phyloP scores from a whole-genome alignment of 92 coral and sea anemone species.

The Porites divaricata region DNA sequence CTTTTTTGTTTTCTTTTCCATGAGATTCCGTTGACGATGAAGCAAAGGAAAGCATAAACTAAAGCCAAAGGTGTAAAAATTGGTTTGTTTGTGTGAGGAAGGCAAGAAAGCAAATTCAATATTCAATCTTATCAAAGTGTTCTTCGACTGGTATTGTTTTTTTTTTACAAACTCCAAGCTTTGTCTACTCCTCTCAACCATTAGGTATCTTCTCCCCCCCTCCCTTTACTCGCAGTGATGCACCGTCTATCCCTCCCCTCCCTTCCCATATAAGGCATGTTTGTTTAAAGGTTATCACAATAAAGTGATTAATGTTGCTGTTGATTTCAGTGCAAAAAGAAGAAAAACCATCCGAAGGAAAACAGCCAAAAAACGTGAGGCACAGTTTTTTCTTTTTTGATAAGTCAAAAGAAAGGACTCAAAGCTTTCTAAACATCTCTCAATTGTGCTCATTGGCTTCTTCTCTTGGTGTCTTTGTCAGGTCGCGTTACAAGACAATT shows the following conservation, averaged over 20 bases:
- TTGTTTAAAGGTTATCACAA: no score
- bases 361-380: conserved; percentile 11
- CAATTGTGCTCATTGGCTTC: background rate
- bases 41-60: no score
- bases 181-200: background rate
- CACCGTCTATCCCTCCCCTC: background rate
- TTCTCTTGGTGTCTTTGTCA: background rate
- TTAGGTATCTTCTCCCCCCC: background rate
- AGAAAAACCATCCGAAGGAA: conserved; percentile 4
- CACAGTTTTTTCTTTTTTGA: background rate
- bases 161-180: background rate
- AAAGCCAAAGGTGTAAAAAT: no score
- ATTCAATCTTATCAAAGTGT: no score
- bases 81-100: no score
- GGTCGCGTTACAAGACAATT: background rate
- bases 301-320: background rate
- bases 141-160: no score
- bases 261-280: background rate
- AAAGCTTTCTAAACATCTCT: no score
- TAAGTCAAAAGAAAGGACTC: background rate
- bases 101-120: no score
- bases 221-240: no score
- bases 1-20: no score
- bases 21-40: no score
- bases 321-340: conserved; percentile 20